phyloP scores from a whole-genome alignment of 2,113 vertebrate genomes.

The Cyphomyrus plagiostoma region DNA sequence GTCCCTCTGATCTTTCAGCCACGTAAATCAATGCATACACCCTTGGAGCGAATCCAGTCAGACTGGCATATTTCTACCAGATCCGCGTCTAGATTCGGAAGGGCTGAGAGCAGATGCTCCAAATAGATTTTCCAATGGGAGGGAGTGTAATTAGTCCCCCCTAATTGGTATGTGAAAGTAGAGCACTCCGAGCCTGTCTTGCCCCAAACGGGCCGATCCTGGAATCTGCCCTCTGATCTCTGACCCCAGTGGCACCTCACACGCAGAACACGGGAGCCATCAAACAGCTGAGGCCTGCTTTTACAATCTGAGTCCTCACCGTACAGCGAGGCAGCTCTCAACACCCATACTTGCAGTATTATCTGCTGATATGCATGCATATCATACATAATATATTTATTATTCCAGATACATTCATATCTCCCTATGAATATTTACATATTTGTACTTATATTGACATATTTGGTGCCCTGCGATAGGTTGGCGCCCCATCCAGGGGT shows the following conservation, averaged over 20 bases:
- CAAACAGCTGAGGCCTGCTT: background rate
- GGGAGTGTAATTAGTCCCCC: slow-evolving; percentile 25
- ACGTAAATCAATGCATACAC: background rate
- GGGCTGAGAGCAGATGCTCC: background rate
- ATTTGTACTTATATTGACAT: background rate
- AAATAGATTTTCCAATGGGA: slow-evolving; percentile 17
- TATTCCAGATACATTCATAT: background rate
- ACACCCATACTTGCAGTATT: background rate
- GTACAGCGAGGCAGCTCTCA: background rate
- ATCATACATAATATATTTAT: background rate
- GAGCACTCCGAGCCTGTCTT: slow-evolving; percentile 16
- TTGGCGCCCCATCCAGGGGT: no score
- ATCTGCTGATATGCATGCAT: background rate
- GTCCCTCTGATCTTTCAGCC: background rate
- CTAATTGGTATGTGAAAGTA: slow-evolving; percentile 24
- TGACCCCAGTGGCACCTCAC: background rate
- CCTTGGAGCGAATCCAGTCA: background rate
- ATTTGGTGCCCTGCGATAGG: background rate
- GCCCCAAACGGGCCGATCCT: background rate
- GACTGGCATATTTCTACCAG: background rate
- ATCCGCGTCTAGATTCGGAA: background rate
- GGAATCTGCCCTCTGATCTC: slow-evolving; percentile 18
- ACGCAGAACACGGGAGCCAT: background rate
- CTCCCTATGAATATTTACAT: background rate
- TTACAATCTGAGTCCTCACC: background rate